Evolutionary conservation across 2,797 vertebrate species (phyloP), one percentile per base, ranked within the genome.

Genomic region (Cyclopterus lumpus): DNA sequence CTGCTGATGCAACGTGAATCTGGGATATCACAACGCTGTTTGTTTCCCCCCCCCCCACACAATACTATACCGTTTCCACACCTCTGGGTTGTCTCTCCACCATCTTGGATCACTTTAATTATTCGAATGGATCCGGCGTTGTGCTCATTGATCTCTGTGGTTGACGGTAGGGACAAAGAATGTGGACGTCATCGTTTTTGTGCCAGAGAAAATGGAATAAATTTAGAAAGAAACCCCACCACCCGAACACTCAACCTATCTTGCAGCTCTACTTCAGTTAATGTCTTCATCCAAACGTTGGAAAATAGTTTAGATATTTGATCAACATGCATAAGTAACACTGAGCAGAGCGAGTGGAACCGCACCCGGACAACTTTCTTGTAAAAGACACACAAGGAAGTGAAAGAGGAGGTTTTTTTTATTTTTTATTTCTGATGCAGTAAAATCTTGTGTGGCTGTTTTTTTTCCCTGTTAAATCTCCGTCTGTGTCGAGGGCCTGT

Each of bases 311-410:
- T 16, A 44, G 42, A 54, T 24, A 54, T 54, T n/a, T 20, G 18
- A 36, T 36, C 40, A n/a, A 9, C 15, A 3, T 28, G 16, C 46
- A 15, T 18, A 15, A 30, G 3, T 9, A 8, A 8, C 30, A 1
- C 5, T 20, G 11, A 53, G 54, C 7, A 10, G 36, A 2, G 44
- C n/a, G 54, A 60, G 32, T 10, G 38, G 7, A 46, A 24, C 12
- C 63, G 63, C 70, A 63, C 40, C 42, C n/a, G 2, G 59, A 20
- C 60, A 8, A 0, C 71, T 48, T 80, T 66, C 71, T 48, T 66
- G 38, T 36, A 10, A 51, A 65, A 36, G 34, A 65, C 9, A 2
- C 0, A 46, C 3, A 1, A 62, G 75, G 75, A 73, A 67, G 57
- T 67, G 58, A 71, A 71, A 63, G 28, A 61, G 5, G n/a, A 34